phyloP scores from a whole-genome alignment of 2,888 invertebrate species.

The Pediacus dermestoides region DNA sequence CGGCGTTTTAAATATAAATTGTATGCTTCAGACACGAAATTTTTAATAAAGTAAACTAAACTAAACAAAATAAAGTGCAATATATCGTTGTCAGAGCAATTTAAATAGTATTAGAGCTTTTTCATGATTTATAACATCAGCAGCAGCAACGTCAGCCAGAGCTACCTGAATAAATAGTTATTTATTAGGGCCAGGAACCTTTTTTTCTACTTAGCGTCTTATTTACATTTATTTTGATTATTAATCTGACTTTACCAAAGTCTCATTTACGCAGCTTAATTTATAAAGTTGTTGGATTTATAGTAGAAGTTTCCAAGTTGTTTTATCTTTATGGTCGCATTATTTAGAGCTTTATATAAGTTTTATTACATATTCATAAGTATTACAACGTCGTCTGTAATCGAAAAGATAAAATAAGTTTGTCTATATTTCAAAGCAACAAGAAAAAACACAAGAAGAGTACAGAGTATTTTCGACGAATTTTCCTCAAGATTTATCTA shows the following conservation, averaged over 20 bases:
- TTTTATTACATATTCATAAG: conserved; percentile 49
- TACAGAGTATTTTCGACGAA: neutral
- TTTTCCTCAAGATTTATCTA: conserved; percentile 21
- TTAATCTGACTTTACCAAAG: conserved; percentile 51
- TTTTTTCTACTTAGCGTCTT: conserved; percentile 37
- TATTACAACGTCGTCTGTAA: conserved; percentile 31
- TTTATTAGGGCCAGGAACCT: conserved; percentile 20
- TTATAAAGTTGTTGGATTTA: conserved; percentile 51
- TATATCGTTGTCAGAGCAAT: no score
- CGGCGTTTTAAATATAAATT: no score
- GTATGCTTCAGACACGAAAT: no score
- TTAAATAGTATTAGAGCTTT: no score
- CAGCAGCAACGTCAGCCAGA: no score
- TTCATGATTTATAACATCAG: no score
- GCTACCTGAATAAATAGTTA: conserved; percentile 26
- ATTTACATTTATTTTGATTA: conserved; percentile 50
- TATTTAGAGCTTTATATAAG: conserved; percentile 45
- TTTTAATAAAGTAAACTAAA: no score
- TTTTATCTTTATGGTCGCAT: conserved; percentile 49
- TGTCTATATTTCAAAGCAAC: no score
- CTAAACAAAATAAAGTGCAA: no score
- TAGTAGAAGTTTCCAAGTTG: conserved; percentile 49
- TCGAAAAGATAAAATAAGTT: conserved; percentile 33
- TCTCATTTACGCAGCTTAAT: conserved; percentile 51
- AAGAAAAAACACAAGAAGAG: neutral